A percentile compares a stretch with the other conserved stretches of the same genome.
Evolutionary conservation across 2,113 vertebrate species (phyloP).

Genomic region (Archocentrus centrarchus): DNA sequence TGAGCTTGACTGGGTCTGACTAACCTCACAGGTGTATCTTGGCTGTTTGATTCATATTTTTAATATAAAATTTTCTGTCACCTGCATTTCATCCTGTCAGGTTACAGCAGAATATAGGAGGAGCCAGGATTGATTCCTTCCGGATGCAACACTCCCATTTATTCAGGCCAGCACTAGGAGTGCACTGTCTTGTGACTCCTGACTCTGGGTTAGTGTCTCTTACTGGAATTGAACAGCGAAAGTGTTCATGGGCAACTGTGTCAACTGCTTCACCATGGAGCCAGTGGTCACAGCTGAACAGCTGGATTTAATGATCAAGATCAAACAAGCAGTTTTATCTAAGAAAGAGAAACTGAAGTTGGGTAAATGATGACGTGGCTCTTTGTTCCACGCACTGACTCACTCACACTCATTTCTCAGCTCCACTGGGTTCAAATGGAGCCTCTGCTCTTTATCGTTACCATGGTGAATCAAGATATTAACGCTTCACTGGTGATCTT

Average conservation of each 20-base stretch:
- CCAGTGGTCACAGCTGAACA: background rate
- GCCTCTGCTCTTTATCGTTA: background rate
- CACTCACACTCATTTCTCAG: background rate
- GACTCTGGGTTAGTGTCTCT: background rate
- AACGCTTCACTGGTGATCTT: too few species aligned
- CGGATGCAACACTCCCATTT: rapidly evolving
- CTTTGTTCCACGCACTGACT: too few species aligned
- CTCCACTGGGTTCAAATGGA: background rate
- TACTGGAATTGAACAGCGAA: too few species aligned
- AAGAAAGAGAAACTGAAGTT: background rate
- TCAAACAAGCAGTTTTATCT: background rate
- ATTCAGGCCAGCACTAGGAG: background rate
- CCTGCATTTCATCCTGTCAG: too few species aligned
- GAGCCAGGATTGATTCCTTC: too few species aligned
- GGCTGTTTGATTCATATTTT: background rate
- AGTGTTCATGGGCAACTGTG: too few species aligned
- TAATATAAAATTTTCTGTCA: too few species aligned
- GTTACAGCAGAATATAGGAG: too few species aligned
- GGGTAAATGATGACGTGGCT: background rate
- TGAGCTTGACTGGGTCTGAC: too few species aligned
- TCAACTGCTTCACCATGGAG: background rate
- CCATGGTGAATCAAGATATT: background rate
- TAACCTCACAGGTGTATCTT: background rate
- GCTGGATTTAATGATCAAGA: background rate
- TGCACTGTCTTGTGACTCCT: background rate